Conservation (phyloP, 1,140 invertebrate genomes). For the Caenorhabditis briggsae region DNA sequence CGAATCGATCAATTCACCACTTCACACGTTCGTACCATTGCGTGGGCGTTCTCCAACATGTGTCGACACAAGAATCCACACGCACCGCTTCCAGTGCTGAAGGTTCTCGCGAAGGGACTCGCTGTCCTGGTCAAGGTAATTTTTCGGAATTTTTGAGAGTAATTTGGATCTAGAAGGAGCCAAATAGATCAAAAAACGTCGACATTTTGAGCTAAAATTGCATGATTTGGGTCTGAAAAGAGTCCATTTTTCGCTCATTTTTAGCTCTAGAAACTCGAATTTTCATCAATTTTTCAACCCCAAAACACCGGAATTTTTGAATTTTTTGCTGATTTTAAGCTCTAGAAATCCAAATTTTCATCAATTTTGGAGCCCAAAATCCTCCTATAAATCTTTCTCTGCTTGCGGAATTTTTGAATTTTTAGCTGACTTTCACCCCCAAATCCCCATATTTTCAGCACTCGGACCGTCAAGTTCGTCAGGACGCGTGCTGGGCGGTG, state of each 20-base stretch:
- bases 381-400: too few relatives aligned
- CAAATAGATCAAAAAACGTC: too few relatives aligned
- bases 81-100: conserved; percentile 62
- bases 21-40: conserved; percentile 66
- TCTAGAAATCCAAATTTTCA: too few relatives aligned
- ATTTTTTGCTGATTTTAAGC: too few relatives aligned
- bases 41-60: conserved; percentile 69
- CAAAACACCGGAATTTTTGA: too few relatives aligned
- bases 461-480: conserved; percentile 64
- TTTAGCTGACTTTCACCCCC: neutral
- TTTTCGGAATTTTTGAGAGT: neutral
- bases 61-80: conserved; percentile 69
- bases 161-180: too few relatives aligned
- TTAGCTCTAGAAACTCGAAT: too few relatives aligned
- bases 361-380: too few relatives aligned
- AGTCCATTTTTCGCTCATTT: too few relatives aligned
- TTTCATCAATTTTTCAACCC: too few relatives aligned
- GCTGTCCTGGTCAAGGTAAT: conserved; percentile 60
- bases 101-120: conserved; percentile 53
- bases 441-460: conserved; percentile 50
- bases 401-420: neutral
- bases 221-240: too few relatives aligned
- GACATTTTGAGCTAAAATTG: too few relatives aligned
- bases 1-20: conserved; percentile 49
- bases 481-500: conserved; percentile 69